These are phyloP conservation scores for Pluvialis apricaria DNA, from an alignment of 2,113 vertebrate species.

Conservation along the genomic window DNA sequence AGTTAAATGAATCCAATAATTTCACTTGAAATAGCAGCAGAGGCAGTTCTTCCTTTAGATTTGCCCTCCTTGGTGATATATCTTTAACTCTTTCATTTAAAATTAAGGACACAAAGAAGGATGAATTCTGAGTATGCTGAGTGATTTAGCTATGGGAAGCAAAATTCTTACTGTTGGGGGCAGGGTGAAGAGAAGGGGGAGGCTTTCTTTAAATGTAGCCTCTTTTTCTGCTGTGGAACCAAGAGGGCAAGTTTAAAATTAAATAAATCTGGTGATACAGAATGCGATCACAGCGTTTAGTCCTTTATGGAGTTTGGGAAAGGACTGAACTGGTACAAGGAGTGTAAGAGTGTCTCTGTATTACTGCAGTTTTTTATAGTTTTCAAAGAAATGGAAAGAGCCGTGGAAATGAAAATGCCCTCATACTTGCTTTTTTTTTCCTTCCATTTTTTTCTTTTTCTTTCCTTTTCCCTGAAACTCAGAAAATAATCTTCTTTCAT, in stretches of 20 bases:
- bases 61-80: background rate
- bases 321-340: background rate
- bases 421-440: background rate
- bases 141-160: background rate
- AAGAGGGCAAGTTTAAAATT: background rate
- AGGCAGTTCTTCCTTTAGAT: background rate
- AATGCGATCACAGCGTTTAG: background rate
- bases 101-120: background rate
- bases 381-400: background rate
- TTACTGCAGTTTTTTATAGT: background rate
- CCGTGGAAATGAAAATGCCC: background rate
- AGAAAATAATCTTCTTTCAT: background rate
- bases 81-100: background rate
- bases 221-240: background rate
- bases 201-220: background rate
- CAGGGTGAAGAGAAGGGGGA: background rate
- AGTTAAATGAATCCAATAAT: background rate
- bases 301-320: background rate
- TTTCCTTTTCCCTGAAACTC: background rate
- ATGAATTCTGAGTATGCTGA: background rate
- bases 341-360: background rate
- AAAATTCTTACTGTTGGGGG: background rate
- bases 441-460: background rate
- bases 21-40: background rate
- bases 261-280: background rate